Evolutionary conservation across 2,888 invertebrate species (phyloP).

Genomic region (Parthenolecanium corni): DNA sequence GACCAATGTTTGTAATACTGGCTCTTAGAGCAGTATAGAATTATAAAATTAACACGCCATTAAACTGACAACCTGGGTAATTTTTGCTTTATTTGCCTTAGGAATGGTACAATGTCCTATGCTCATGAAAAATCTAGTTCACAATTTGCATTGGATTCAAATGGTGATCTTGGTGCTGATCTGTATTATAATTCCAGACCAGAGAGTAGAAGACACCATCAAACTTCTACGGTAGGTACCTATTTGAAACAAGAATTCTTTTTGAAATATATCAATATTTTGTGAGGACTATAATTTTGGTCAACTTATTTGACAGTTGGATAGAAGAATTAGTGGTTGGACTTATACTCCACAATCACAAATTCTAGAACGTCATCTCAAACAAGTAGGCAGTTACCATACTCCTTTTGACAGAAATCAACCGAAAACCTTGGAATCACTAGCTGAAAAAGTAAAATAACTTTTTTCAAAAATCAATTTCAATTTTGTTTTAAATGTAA

Average conservation of each 20-base stretch:
- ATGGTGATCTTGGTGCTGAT: constrained; percentile 48
- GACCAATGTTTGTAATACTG: too few relatives aligned
- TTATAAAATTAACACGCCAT: too few relatives aligned
- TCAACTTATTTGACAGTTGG: constrained; percentile 30
- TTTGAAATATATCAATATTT: too few relatives aligned
- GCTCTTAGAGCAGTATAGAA: too few relatives aligned
- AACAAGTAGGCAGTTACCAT: constrained; percentile 72
- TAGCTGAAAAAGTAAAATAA: constrained; percentile 68
- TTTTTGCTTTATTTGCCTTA: too few relatives aligned
- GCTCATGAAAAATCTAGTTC: constrained; percentile 32
- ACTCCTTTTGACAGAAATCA: constrained; percentile 69
- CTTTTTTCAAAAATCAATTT: too few relatives aligned
- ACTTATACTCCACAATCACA: constrained; percentile 67
- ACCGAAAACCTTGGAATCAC: constrained; percentile 77
- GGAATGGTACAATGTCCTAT: background rate
- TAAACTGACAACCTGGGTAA: too few relatives aligned
- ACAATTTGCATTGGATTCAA: constrained; percentile 34
- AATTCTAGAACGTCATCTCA: constrained; percentile 84
- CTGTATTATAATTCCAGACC: constrained; percentile 66
- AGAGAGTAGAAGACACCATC: constrained; percentile 30
- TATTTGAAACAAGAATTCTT: too few relatives aligned
- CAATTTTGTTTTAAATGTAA: too few relatives aligned
- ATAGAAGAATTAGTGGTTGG: constrained; percentile 34
- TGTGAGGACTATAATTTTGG: background rate
- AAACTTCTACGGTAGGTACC: constrained; percentile 31